These are phyloP conservation scores for Polypedilum pembai DNA, from an alignment of 1,140 invertebrate genomes.

Conservation along the genomic window DNA sequence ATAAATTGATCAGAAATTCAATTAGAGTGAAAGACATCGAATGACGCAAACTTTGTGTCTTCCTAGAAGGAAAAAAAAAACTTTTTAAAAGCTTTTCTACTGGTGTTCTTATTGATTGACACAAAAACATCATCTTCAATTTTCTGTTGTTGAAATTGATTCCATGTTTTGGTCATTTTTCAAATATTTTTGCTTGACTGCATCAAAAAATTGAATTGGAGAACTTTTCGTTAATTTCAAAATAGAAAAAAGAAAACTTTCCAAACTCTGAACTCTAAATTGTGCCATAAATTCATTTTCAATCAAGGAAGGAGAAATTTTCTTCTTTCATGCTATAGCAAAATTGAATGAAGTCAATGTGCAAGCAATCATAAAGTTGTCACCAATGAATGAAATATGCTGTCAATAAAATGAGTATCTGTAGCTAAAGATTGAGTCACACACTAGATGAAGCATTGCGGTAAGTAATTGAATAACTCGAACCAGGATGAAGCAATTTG, in stretches of 20 bases:
- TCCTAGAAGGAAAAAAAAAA: background rate
- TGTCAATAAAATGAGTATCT: background rate
- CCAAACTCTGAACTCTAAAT: background rate
- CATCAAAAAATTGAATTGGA: no score
- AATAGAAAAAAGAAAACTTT: no score
- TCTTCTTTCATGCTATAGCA: background rate
- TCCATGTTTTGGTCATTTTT: no score
- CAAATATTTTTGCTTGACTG: no score
- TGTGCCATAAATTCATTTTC: conserved; percentile 18
- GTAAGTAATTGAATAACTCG: conserved; percentile 12
- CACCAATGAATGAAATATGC: background rate
- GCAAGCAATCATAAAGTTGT: conserved; percentile 17
- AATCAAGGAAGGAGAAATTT: background rate
- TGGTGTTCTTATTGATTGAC: background rate
- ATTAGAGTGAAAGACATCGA: background rate
- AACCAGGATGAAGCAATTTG: conserved; percentile 5
- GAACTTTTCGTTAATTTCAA: no score
- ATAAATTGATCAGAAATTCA: background rate
- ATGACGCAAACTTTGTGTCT: no score
- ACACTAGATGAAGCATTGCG: background rate
- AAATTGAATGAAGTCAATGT: conserved; percentile 4
- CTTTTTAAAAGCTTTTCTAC: background rate
- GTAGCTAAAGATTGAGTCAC: background rate
- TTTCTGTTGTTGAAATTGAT: background rate
- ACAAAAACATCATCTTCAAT: background rate